Conservation (phyloP, 1,140 invertebrate species). For the Caligus rogercresseyi region DNA sequence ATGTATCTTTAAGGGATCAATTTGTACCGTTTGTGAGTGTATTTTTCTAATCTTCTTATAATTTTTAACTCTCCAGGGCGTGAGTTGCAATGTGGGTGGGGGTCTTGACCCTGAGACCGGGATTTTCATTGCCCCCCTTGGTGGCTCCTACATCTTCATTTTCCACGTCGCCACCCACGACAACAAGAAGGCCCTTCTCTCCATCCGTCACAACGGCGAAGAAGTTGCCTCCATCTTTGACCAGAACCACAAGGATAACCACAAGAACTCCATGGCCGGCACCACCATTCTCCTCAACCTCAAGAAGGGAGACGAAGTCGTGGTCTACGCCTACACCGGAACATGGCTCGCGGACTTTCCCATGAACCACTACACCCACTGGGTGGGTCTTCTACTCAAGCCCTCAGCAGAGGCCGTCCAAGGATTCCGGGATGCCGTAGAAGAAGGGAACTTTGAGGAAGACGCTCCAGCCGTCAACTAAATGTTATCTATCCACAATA, state of each 20-base stretch:
- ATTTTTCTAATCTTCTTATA: no score
- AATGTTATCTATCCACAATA: no score
- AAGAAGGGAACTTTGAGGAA: slow-evolving; percentile 3
- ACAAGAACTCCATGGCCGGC: slow-evolving; percentile 21
- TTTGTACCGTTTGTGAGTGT: no score
- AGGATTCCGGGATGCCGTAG: not conserved
- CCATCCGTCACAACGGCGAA: slow-evolving; percentile 18
- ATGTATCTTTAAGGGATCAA: no score
- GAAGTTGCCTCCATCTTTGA: slow-evolving; percentile 20
- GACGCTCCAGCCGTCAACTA: not conserved
- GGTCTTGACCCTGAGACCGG: slow-evolving; percentile 17
- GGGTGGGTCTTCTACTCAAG: slow-evolving; percentile 18
- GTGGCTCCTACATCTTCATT: slow-evolving; percentile 18
- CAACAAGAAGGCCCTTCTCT: slow-evolving; percentile 21
- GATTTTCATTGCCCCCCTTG: slow-evolving; percentile 16
- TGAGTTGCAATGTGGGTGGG: slow-evolving; percentile 10
- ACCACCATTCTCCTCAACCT: slow-evolving; percentile 9
- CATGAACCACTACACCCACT: slow-evolving; percentile 21
- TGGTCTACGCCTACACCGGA: slow-evolving; percentile 20
- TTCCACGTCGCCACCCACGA: slow-evolving; percentile 21
- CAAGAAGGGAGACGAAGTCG: slow-evolving; percentile 16
- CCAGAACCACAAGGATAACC: slow-evolving; percentile 21
- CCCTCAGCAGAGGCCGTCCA: slow-evolving; percentile 11
- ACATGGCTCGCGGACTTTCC: slow-evolving; percentile 20
- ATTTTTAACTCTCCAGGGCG: slow-evolving; percentile 2